Conservation (phyloP, 1,140 invertebrate species). For the Rhagoletis pomonella region DNA sequence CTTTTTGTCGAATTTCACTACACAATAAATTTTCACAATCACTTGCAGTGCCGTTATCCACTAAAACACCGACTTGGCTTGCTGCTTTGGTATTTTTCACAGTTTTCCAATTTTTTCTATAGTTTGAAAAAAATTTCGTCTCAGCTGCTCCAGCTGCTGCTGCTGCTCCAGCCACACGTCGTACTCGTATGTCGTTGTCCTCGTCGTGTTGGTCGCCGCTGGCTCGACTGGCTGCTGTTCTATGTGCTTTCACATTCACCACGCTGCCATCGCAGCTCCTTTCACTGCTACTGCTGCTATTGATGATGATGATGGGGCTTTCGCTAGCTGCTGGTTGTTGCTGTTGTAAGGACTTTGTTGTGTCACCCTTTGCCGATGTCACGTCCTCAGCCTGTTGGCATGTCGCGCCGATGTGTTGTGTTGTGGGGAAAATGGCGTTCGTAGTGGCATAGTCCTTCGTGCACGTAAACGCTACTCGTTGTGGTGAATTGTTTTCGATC, state of each 20-base stretch:
- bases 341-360: conserved; percentile 67
- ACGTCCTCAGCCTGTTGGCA: conserved; percentile 36
- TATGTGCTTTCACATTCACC: conserved; percentile 36
- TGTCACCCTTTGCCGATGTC: conserved; percentile 61
- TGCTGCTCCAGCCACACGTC: conserved; percentile 52
- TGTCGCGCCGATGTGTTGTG: not conserved
- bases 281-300: conserved; percentile 54
- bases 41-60: conserved; percentile 1
- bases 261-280: conserved; percentile 40
- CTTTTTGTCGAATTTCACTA: not conserved
- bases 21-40: conserved; percentile 25
- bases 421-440: not conserved
- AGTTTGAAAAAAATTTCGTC: not conserved
- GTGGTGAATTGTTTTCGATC: conserved; percentile 24
- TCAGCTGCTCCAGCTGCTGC: conserved; percentile 54
- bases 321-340: conserved; percentile 55
- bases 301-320: conserved; percentile 19
- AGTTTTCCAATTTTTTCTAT: conserved; percentile 11
- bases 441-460: conserved; percentile 22
- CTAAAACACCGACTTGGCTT: not conserved
- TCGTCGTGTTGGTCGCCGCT: conserved; percentile 29
- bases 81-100: not conserved
- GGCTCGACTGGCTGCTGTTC: not conserved
- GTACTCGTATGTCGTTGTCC: conserved; percentile 54
- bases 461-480: conserved; percentile 28